Evolutionary conservation across 2,113 vertebrate species (phyloP).

Genomic region (Aleadryas rufinucha): DNA sequence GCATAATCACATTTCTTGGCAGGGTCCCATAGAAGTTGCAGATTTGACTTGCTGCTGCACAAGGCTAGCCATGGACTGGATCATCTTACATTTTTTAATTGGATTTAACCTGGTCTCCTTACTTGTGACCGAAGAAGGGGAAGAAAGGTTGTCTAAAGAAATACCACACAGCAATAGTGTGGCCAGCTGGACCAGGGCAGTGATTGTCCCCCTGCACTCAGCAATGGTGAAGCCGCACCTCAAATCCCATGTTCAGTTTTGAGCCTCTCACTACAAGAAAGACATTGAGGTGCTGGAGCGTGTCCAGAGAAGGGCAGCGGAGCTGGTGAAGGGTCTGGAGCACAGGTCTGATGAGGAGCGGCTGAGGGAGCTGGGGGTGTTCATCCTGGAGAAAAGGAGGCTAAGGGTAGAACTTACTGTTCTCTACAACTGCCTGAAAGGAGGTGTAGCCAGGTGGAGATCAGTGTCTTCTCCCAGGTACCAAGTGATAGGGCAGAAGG

Average conservation of each 20-base stretch:
- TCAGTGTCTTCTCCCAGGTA: background rate
- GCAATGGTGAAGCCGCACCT: background rate
- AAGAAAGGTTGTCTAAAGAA: background rate
- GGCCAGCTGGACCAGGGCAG: background rate
- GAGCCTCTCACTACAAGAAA: background rate
- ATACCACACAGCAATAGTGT: background rate
- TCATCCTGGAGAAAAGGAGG: background rate
- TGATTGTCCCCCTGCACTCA: background rate
- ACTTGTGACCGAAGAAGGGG: background rate
- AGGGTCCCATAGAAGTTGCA: background rate
- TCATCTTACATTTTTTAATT: background rate
- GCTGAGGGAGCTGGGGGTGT: background rate
- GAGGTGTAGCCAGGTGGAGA: background rate
- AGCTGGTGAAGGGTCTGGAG: background rate
- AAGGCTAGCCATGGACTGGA: background rate
- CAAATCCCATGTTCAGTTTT: background rate
- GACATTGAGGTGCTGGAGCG: fast-evolving
- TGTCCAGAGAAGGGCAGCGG: background rate
- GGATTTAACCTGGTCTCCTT: background rate
- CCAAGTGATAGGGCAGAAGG: background rate
- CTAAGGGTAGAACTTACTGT: background rate
- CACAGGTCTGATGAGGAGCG: background rate
- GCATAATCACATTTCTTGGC: background rate
- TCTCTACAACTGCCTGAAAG: background rate
- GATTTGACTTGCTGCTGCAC: background rate